Evolutionary conservation across 2,797 vertebrate genomes (phyloP), one percentile per base, ranked within the genome.

Genomic region (Serranus cabrilla): DNA sequence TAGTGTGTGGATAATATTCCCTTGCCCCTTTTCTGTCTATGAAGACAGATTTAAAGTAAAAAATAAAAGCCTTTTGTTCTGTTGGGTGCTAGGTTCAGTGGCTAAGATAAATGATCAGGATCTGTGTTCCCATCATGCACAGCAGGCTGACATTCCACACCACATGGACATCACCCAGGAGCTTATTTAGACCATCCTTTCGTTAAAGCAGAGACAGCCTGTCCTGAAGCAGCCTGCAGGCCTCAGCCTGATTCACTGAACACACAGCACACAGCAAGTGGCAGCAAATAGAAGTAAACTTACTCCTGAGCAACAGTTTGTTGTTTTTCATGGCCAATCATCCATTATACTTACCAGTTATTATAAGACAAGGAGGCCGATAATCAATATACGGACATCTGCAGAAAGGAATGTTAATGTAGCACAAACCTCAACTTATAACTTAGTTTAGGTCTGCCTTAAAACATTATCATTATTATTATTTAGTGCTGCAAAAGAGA

Each of bases 111-210:
- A 42, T 74, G 42, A 74, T 68, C 14, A 37, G 31, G 54, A 59
- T 54, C 27, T 46, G 52, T 74, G 43, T 71, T 82, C 23, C 51
- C 11, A 25, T 65, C 52, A 54, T 78, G 37, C 62, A 63, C 52
- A 60, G 62, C 57, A 31, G 67, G 57, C 47, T 58, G 46, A 56
- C 71, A 80, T 78, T 86, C 74, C 80, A 70, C 67, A 69, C 68
- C 46, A 46, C 39, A 65, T 52, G 45, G 50, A 83, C 65, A 55
- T 72, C 58, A 71, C 40, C 54, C 25, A 13, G 45, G 60, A 70
- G 31, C 52, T 73, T 60, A 27, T 69, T 25, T 12, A 55, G 73
- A 63, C 76, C 57, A 56, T 59, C 76, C 31, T 67, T 74, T 20
- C 1, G 80, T 83, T 62, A 74, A 58, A 78, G 82, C 56, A 55